Evolutionary conservation across 2,888 invertebrate genomes (phyloP), one percentile per base, ranked within the genome.

Genomic region (Amphipyra berbera): DNA sequence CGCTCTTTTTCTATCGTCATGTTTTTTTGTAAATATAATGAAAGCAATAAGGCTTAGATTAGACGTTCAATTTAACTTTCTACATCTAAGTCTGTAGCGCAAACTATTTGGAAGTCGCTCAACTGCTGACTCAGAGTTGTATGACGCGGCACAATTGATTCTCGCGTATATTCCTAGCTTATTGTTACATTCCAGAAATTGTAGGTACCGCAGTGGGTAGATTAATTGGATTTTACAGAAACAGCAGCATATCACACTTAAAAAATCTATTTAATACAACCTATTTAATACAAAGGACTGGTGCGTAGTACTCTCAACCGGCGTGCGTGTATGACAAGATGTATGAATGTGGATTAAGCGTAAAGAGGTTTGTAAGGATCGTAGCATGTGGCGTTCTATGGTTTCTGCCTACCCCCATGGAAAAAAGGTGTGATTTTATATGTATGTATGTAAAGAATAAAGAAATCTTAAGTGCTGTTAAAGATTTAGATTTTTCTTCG

Each of bases 41-140:
- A 14, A 63, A 56, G 42, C 40, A 58, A 59, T 62, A 45, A 41
- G 27, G 47, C 53, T 76, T 38, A 59, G 41, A 56, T 59, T 57
- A 61, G 58, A 56, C 13, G 15, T 59, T 56, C 61, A 68, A 74
- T 73, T 55, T 76, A 76, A 74, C 63, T 68, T 68, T 73, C 41
- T 55, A 57, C 60, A 27, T 60, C 35, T 41, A 59, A 56, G 59
- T 56, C 60, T 58, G 55, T 38, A 49, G 48, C 41, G n/a, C n/a
- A 40, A 67, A 76, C 50, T 72, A 61, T 68, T 73, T 47, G 55
- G 55, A 33, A 58, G 35, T 33, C 45, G 8, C 38, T 38, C 37
- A 52, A 60, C 30, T 67, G 61, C 50, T 57, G 68, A 75, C 30
- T 72, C 63, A 58, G 38, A n/a, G 46, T 42, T 46, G 44, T 48